Evolutionary conservation across 2,797 vertebrate genomes (phyloP), one percentile per base, ranked within the genome.

Genomic region (Cyprinella venusta): DNA sequence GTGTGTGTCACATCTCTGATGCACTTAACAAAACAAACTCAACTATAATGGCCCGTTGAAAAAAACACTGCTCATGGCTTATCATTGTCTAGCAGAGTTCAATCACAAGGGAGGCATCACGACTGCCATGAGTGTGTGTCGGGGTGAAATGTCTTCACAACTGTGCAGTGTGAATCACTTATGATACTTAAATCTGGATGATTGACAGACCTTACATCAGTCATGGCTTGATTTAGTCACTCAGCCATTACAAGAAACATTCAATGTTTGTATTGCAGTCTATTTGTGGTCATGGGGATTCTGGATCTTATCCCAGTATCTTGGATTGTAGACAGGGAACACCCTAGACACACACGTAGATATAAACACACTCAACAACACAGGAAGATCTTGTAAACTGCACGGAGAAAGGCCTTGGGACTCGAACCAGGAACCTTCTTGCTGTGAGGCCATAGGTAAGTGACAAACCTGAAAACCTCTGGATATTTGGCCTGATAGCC

Each of bases 11-110:
- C 64, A 79, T 68, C 33, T 56, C 77, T 42, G 78, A 54, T 59
- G 59, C 50, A 59, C 52, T 59, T 68, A 42, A 30, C 50, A 69
- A 80, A 70, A 26, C 36, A 80, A 70, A 59, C 78, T 38, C 77
- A 12, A 52, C 64, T 68, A 1, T 79, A 79, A 38, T 33, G 30
- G 64, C 48, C 48, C 8, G 52, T 68, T 79, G 77, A 79, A 68
- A 68, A 52, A 78, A 79, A 24, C 63, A 33, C 76, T 65, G 26
- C 45, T 24, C 45, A 15, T 18, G 6, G 65, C 52, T 45, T 42
- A 30, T 42, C 36, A 70, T 45, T 59, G 48, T 68, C 63, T 26
- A 24, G 48, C 30, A 4, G 52, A 24, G 33, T 40, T 69, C 24
- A 24, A 67, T 79, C 50, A 42, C 64, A 40, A 79, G 63, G 45